These are phyloP conservation scores for Neolamprologus falcicula DNA, from an alignment of 2,113 vertebrate species.

Conservation along the genomic window DNA sequence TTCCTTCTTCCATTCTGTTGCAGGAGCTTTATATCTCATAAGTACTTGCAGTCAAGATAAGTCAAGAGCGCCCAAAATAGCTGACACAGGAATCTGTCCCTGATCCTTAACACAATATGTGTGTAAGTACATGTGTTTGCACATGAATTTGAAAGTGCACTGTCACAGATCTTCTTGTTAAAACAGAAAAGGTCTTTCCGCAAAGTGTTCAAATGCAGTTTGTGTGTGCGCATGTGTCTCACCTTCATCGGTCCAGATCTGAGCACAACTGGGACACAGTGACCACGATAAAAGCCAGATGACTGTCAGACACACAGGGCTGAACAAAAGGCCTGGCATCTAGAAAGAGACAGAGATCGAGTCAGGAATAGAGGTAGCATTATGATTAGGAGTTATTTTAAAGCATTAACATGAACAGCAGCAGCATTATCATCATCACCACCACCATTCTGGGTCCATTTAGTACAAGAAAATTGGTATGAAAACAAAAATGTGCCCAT, in stretches of 20 bases:
- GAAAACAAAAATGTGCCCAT: neutral
- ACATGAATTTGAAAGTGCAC: neutral
- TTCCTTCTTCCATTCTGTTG: neutral
- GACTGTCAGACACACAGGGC: slow-evolving; percentile 62
- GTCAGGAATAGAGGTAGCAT: neutral
- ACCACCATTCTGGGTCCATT: neutral
- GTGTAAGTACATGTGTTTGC: neutral
- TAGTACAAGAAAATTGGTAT: neutral
- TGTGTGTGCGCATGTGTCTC: neutral
- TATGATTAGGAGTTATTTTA: neutral
- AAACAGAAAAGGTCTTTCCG: neutral
- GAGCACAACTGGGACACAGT: slow-evolving; percentile 30
- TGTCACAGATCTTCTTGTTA: neutral
- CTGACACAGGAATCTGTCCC: neutral
- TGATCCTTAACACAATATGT: neutral
- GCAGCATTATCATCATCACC: neutral
- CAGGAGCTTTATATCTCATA: neutral
- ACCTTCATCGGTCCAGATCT: slow-evolving; percentile 59
- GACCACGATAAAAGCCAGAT: slow-evolving; percentile 63
- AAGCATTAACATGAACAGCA: neutral
- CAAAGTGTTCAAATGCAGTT: neutral
- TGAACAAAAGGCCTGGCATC: slow-evolving; percentile 61
- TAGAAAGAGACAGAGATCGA: neutral
- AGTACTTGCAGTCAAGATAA: neutral
- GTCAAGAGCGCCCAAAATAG: neutral